Base-by-base conservation (phyloP, 2,113 vertebrate species). In the Anarhynchus alexandrinus region DNA sequence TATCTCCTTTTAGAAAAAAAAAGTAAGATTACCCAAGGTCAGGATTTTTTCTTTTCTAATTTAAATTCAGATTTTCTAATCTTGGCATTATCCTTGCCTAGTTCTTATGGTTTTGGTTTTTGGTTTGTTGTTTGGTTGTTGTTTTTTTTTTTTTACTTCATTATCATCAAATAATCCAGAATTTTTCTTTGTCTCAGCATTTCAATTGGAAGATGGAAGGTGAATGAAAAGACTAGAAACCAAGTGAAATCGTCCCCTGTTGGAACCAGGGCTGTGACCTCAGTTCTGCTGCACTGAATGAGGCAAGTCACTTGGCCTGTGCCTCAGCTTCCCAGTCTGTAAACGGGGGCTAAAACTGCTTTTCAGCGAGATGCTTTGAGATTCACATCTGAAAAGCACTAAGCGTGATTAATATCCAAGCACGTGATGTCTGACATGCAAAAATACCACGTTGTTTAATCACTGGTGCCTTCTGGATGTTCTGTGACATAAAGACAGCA, bases 401-500 rank as follows among this genome's bases (percentile, higher is more conserved):
- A 69, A 79, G 36, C 1, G 0, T 88, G 86, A 94, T 91, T 96
- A 95, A 93, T 94, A 97, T 81, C 71, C 59, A 91, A 91, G 79
- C 62, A 93, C 40, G 15, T 86, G 83, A 80, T 82, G 81, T 42
- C 89, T 96, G 65, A 91, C 87, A 82, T 89, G 64, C 74, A 96
- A 93, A 97, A 96, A 96, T 89, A 85, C 40, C 72, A 85, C 52
- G 70, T 91, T 95, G 86, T 72, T 97, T 95, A 97, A 94, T 96
- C 94, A 95, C 64, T 95, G 47, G 27, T 93, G 93, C 64, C 71
- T 95, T 94, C 79, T 94, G 78, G 89, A 90, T 85, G 74, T 94
- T 95, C 89, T 94, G 94, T 96, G 86, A 95, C 89, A 95, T 91
- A 97, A 95, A 97, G 89, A 90, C 86, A 94, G 95, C 89, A 96